These are phyloP conservation scores for Macropis europaea DNA, from an alignment of 2,888 invertebrate genomes.

Conservation along the genomic window DNA sequence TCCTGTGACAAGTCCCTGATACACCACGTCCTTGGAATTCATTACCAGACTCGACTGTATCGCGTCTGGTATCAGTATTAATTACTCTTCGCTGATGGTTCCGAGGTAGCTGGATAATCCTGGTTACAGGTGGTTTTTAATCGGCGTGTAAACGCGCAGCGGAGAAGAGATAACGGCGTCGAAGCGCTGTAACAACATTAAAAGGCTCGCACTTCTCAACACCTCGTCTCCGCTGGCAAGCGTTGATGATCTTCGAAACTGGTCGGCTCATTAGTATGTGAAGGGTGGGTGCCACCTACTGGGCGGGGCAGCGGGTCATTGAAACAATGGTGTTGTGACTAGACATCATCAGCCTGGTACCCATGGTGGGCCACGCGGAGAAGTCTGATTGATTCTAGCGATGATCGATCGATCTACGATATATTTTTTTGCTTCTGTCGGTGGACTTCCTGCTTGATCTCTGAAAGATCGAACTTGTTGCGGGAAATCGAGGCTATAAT, in stretches of 20 bases:
- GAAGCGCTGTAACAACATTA: conserved; percentile 9
- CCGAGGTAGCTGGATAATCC: background rate
- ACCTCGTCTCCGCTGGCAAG: conserved; percentile 56
- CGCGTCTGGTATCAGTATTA: background rate
- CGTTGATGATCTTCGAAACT: conserved; percentile 68
- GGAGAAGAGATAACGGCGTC: background rate
- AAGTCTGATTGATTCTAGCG: conserved; percentile 61
- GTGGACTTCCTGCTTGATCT: background rate
- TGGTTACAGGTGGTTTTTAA: conserved; percentile 1
- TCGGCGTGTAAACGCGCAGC: conserved; percentile 11
- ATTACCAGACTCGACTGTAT: background rate
- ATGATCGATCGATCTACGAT: conserved; percentile 65
- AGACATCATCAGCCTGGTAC: conserved; percentile 67
- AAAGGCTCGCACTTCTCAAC: conserved; percentile 57
- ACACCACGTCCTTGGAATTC: background rate
- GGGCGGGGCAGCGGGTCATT: conserved; percentile 70
- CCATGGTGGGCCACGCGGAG: conserved; percentile 29
- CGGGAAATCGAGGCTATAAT: background rate
- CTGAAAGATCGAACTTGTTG: background rate
- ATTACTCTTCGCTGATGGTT: background rate
- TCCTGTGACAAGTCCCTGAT: too few species aligned
- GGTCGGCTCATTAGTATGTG: conserved; percentile 69
- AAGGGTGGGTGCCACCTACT: conserved; percentile 69
- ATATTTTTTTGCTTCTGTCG: conserved; percentile 1
- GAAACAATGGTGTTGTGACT: conserved; percentile 73